phyloP scores from a whole-genome alignment of 2,888 invertebrate genomes.

The Spilarctia lutea region DNA sequence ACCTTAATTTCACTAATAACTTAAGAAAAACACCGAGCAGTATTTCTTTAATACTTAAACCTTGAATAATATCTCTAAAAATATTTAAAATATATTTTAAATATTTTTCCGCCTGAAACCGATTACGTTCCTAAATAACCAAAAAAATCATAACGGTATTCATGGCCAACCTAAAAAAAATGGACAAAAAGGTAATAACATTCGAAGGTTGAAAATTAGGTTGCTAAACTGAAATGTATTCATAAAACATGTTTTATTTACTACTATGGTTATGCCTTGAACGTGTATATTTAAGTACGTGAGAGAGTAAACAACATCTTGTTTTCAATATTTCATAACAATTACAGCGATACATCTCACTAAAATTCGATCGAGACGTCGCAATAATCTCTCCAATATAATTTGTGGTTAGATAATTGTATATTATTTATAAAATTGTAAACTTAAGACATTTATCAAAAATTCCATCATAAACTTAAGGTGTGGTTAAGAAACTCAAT shows the following conservation, averaged over 20 bases:
- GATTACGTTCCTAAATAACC: too few relatives aligned
- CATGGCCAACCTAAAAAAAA: too few relatives aligned
- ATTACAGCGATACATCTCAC: background rate
- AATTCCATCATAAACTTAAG: background rate
- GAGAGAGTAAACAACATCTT: background rate
- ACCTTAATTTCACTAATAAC: too few relatives aligned
- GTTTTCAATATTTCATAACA: background rate
- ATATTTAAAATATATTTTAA: too few relatives aligned
- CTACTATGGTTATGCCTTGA: background rate
- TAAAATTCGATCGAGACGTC: background rate
- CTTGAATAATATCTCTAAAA: too few relatives aligned
- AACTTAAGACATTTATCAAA: background rate
- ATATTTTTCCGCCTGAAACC: too few relatives aligned
- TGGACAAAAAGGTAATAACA: background rate
- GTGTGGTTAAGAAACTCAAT: background rate
- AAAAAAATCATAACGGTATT: too few relatives aligned
- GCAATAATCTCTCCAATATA: background rate
- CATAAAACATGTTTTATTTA: background rate
- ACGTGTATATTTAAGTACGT: background rate
- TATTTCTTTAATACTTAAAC: too few relatives aligned
- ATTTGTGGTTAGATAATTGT: background rate
- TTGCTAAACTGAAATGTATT: background rate
- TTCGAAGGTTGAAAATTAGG: background rate
- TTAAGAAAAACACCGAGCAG: too few relatives aligned
- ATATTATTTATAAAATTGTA: background rate